A percentile compares a stretch with the other conserved stretches of the same genome.
Conservation (phyloP, 2,888 invertebrate genomes). For the Romanomermis culicivorax region DNA sequence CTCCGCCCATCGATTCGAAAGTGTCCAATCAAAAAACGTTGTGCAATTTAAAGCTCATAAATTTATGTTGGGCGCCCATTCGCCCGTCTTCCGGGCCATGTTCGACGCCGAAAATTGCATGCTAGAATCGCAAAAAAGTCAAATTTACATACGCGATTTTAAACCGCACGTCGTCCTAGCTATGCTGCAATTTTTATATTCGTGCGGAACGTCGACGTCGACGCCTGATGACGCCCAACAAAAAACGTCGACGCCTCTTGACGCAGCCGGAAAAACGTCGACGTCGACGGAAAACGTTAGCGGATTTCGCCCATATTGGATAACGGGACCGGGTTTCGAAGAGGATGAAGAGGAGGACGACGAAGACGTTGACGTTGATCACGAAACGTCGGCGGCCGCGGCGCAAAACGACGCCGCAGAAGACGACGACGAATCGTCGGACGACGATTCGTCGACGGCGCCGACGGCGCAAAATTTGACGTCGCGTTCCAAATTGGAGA, state of each 20-base stretch:
- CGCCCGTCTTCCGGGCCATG: conserved; percentile 18
- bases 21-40: neutral
- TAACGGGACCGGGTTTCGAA: no score
- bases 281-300: no score
- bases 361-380: no score
- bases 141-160: conserved; percentile 17
- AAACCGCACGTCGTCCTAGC: conserved; percentile 17
- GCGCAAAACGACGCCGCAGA: no score
- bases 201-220: neutral
- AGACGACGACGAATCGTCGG: no score
- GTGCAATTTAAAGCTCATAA: conserved; percentile 17
- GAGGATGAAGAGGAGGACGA: no score
- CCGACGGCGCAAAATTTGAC: neutral
- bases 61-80: conserved; percentile 23
- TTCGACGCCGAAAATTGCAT: conserved; percentile 18
- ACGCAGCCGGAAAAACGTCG: no score
- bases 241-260: no score
- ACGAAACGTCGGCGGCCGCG: no score
- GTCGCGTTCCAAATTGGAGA: neutral
- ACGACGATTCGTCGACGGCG: neutral
- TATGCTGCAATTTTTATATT: conserved; percentile 17
- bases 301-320: no score
- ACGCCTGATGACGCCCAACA: no score
- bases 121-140: conserved; percentile 14
- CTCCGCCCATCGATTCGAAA: no score